Conservation (phyloP, 2,113 vertebrate genomes). For the Rhabdomys dilectus region DNA sequence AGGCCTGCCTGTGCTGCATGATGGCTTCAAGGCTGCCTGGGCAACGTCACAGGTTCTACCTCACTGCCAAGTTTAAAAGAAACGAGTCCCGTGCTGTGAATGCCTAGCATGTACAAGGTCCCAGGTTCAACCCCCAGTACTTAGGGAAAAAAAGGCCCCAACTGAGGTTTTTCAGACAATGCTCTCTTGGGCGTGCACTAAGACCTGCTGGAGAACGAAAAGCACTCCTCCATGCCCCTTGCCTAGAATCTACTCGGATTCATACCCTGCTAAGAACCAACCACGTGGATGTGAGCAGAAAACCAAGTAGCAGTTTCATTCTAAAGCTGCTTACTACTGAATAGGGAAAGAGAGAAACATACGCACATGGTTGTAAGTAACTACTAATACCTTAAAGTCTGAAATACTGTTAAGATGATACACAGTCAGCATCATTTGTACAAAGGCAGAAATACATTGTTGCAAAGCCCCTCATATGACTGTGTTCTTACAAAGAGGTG, state of each 20-base stretch:
- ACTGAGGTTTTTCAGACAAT: neutral
- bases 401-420: neutral
- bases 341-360: neutral
- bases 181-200: neutral
- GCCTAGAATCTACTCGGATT: neutral
- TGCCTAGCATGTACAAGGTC: neutral
- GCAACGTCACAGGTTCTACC: neutral
- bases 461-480: neutral
- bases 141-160: neutral
- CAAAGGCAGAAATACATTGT: neutral
- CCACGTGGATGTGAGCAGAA: neutral
- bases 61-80: no score
- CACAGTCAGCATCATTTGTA: neutral
- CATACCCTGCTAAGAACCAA: neutral
- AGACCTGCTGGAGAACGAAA: neutral
- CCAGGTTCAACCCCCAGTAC: neutral
- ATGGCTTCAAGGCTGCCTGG: neutral
- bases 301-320: neutral
- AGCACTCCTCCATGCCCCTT: neutral
- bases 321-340: neutral
- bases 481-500: neutral
- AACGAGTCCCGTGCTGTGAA: fast-evolving
- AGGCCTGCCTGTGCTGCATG: neutral
- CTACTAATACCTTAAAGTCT: conserved; percentile 6
- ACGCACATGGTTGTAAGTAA: conserved; percentile 4